These are phyloP conservation scores for Chrysomela aeneicollis DNA, from an alignment of 2,888 invertebrate species.

Conservation along the genomic window DNA sequence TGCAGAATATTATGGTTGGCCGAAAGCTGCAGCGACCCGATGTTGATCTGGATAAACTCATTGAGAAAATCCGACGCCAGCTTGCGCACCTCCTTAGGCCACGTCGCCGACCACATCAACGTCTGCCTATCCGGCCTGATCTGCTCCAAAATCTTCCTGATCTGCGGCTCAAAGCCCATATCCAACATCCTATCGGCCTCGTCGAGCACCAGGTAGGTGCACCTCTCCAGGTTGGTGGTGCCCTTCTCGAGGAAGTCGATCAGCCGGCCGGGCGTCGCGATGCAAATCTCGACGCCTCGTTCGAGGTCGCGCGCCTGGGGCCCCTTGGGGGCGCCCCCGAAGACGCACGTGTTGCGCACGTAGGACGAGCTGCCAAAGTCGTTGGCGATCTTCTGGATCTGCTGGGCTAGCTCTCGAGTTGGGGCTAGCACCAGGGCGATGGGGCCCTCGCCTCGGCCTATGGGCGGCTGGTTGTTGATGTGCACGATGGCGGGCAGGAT, in stretches of 20 bases:
- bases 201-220: slow-evolving; percentile 86
- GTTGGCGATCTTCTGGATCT: slow-evolving; percentile 83
- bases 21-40: slow-evolving; percentile 86
- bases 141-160: slow-evolving; percentile 91
- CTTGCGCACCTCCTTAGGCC: slow-evolving; percentile 95
- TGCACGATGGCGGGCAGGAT: slow-evolving; percentile 90
- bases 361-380: slow-evolving; percentile 85
- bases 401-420: slow-evolving; percentile 79
- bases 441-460: slow-evolving; percentile 84
- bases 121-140: slow-evolving; percentile 95
- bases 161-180: slow-evolving; percentile 98
- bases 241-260: slow-evolving; percentile 84
- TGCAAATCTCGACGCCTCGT: slow-evolving; percentile 81
- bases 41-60: slow-evolving; percentile 90
- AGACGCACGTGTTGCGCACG: slow-evolving; percentile 85
- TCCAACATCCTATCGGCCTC: slow-evolving; percentile 97
- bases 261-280: slow-evolving; percentile 90
- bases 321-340: slow-evolving; percentile 92
- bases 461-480: slow-evolving; percentile 83
- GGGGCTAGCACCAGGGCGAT: slow-evolving; percentile 82
- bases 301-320: slow-evolving; percentile 78
- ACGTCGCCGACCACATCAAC: slow-evolving; percentile 98
- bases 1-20: slow-evolving; percentile 93
- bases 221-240: slow-evolving; percentile 74
- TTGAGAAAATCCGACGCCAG: slow-evolving; percentile 92